Evolutionary conservation across 2,797 vertebrate genomes (phyloP).

Genomic region (Sarcoramphus papa): DNA sequence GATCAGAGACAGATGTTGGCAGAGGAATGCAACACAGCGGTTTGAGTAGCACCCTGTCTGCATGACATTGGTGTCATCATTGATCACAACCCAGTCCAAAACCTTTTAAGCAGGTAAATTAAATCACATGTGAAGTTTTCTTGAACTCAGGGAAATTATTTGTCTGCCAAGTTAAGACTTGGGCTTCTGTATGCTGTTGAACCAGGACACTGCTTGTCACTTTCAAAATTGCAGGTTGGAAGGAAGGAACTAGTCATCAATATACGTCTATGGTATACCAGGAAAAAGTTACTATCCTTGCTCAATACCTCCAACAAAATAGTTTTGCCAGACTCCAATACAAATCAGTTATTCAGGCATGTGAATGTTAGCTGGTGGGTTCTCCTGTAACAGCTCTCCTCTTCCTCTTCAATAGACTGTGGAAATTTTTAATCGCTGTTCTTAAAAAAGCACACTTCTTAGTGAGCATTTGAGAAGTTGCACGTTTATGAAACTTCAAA

Average conservation of each 20-base stretch:
- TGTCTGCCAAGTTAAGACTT: neutral
- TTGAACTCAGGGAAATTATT: neutral
- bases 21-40: neutral
- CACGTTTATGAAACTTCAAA: neutral
- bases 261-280: neutral
- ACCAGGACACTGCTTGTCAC: neutral
- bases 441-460: neutral
- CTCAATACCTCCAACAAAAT: neutral
- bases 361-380: neutral
- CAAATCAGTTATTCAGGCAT: neutral
- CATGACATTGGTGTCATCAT: fast-evolving
- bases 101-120: neutral
- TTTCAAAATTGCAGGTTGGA: neutral
- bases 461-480: neutral
- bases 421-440: neutral
- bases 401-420: neutral
- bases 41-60: neutral
- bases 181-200: neutral
- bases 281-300: neutral
- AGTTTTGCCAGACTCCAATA: neutral
- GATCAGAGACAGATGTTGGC: neutral
- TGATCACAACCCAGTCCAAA: neutral
- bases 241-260: neutral
- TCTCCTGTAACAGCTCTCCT: neutral
- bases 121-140: neutral